These are phyloP conservation scores for Brienomyrus brachyistius DNA, from an alignment of 2,113 vertebrate genomes.

Conservation along the genomic window DNA sequence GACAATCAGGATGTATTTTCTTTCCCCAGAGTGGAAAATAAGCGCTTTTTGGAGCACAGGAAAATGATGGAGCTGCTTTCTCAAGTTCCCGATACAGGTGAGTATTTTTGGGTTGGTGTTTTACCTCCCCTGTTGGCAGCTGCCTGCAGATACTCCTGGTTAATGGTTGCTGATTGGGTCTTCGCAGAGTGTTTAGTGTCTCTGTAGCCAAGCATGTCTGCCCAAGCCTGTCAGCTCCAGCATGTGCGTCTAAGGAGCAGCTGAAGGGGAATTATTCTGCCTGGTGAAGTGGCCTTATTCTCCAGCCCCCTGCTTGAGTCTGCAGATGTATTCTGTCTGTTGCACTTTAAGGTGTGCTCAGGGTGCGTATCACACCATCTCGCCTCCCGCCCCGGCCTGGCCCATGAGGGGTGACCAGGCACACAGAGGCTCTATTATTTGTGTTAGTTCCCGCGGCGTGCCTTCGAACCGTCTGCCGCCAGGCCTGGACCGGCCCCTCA, in stretches of 20 bases:
- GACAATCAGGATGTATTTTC: background rate
- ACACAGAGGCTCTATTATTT: background rate
- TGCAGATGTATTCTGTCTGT: background rate
- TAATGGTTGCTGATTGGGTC: background rate
- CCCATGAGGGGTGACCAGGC: background rate
- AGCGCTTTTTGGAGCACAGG: slow-evolving; percentile 55
- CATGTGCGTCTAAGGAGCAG: background rate
- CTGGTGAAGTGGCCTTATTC: background rate
- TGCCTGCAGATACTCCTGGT: background rate
- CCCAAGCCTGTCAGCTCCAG: background rate
- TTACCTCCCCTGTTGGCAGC: background rate
- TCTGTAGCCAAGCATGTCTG: background rate
- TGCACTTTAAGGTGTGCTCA: background rate
- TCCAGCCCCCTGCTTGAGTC: background rate
- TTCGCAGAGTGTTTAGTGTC: background rate
- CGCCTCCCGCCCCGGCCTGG: background rate
- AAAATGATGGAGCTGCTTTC: slow-evolving; percentile 62
- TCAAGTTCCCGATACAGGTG: slow-evolving; percentile 75
- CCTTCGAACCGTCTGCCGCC: background rate
- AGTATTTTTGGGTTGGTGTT: slow-evolving; percentile 21
- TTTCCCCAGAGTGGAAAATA: slow-evolving; percentile 43
- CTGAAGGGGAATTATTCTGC: background rate
- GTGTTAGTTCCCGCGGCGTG: background rate
- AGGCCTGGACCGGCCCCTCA: background rate
- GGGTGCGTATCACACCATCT: background rate